Percentiles rank a stretch among this genome's conserved stretches.
Evolutionary conservation across 2,888 invertebrate species (phyloP).

Genomic region (Drosophila rubida): DNA sequence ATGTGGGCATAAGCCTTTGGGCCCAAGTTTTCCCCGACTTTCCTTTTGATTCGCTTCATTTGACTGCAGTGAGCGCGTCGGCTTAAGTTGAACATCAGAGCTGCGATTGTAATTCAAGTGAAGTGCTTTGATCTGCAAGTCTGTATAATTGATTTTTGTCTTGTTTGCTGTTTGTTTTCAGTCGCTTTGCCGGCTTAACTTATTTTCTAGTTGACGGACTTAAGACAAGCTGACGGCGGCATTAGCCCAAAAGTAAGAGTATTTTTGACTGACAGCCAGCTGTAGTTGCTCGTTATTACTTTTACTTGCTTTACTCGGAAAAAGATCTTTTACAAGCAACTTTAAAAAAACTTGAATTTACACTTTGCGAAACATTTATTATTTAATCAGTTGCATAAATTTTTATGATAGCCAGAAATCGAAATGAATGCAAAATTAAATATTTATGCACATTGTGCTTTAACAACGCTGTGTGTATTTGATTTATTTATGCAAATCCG

Average conservation of each 20-base stretch:
- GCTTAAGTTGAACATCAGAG: slow-evolving; percentile 23
- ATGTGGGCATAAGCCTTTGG: slow-evolving; percentile 24
- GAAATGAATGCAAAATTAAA: neutral
- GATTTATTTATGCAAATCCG: slow-evolving; percentile 25
- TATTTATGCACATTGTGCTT: neutral
- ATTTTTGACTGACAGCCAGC: too few species aligned
- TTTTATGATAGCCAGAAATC: too few species aligned
- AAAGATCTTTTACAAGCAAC: too few species aligned
- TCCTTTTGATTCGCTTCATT: slow-evolving; percentile 51
- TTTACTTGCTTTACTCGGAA: too few species aligned
- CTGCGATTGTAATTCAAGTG: slow-evolving; percentile 10
- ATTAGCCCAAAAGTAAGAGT: neutral
- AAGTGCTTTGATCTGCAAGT: slow-evolving; percentile 59
- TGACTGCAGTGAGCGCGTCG: slow-evolving; percentile 59
- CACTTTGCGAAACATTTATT: too few species aligned
- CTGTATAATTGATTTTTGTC: slow-evolving; percentile 51
- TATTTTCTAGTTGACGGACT: slow-evolving; percentile 13
- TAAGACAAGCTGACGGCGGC: too few species aligned
- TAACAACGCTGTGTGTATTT: neutral
- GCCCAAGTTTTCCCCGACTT: slow-evolving; percentile 18
- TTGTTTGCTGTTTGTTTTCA: slow-evolving; percentile 9
- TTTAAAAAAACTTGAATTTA: too few species aligned
- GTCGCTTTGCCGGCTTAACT: slow-evolving; percentile 6
- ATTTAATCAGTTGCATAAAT: too few species aligned
- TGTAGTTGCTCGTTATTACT: too few species aligned